Percentiles rank a stretch among this genome's conserved stretches.
Conservation (phyloP, 1,140 invertebrate species). For the Physella acuta region DNA sequence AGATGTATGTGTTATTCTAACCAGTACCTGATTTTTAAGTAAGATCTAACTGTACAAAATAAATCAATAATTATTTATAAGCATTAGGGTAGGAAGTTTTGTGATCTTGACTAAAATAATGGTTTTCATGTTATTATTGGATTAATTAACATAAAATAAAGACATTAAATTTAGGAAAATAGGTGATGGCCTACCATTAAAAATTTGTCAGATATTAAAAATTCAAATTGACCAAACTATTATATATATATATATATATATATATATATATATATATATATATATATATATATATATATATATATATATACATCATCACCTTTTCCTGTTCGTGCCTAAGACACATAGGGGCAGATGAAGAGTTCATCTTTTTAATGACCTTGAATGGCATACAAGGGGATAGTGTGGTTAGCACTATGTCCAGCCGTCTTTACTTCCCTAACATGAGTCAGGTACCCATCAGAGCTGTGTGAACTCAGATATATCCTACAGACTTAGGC, state of each 20-base stretch:
- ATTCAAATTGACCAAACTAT: not conserved
- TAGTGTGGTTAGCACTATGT: too few relatives aligned
- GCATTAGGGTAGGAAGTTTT: not conserved
- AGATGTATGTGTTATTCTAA: not conserved
- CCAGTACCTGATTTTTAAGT: not conserved
- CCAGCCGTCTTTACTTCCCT: too few relatives aligned
- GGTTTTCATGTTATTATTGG: not conserved
- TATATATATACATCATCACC: not conserved
- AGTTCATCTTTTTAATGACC: too few relatives aligned
- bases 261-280: constrained; percentile 5
- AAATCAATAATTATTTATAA: not conserved
- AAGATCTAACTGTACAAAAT: not conserved
- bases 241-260: not conserved
- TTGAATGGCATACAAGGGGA: too few relatives aligned
- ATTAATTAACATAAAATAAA: not conserved
- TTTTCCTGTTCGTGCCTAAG: too few relatives aligned
- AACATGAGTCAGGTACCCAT: too few relatives aligned
- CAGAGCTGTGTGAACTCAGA: too few relatives aligned
- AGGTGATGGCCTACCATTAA: not conserved
- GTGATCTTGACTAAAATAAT: not conserved
- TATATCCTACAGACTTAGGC: too few relatives aligned
- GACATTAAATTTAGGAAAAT: not conserved
- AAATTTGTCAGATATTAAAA: not conserved
- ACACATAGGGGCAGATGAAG: too few relatives aligned
- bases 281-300: not conserved